Evolutionary conservation across 2,797 vertebrate species (phyloP).

Genomic region (Microcaecilia unicolor): DNA sequence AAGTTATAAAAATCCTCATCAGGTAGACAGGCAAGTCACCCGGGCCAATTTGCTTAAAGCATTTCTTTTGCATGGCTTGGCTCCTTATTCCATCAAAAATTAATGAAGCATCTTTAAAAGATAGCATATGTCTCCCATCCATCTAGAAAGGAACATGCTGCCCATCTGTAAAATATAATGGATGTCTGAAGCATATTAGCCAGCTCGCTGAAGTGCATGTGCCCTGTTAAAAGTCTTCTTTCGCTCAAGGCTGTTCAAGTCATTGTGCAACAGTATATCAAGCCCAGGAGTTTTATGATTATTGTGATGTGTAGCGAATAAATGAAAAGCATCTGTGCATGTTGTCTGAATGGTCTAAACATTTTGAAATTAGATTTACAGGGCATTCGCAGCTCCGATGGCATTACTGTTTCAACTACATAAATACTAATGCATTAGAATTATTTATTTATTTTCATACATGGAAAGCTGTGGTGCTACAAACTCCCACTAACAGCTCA

Average conservation of each 20-base stretch:
- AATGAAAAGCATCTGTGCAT: not conserved
- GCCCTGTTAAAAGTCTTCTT: not conserved
- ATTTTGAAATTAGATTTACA: not conserved
- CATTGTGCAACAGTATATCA: not conserved
- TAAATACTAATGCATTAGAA: slow-evolving; percentile 5
- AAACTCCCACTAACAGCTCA: too few relatives aligned
- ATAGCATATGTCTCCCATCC: not conserved
- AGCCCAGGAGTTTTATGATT: not conserved
- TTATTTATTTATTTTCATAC: slow-evolving; percentile 1
- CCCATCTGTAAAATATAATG: not conserved
- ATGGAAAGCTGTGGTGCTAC: too few relatives aligned
- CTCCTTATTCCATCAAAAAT: not conserved
- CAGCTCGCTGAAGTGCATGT: not conserved
- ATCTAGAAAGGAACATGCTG: not conserved
- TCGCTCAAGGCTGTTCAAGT: not conserved
- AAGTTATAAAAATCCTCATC: too few relatives aligned
- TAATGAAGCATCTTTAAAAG: not conserved
- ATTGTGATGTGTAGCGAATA: not conserved
- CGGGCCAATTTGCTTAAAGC: not conserved
- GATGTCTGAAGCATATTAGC: not conserved
- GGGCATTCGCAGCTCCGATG: not conserved
- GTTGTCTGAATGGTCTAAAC: not conserved
- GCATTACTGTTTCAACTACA: not conserved
- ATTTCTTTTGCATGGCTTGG: not conserved
- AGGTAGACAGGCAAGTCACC: too few relatives aligned